A percentile compares a stretch with the other conserved stretches of the same genome.
phyloP scores from a whole-genome alignment of 2,797 vertebrate species.

The Philypnodon macrostomus region DNA sequence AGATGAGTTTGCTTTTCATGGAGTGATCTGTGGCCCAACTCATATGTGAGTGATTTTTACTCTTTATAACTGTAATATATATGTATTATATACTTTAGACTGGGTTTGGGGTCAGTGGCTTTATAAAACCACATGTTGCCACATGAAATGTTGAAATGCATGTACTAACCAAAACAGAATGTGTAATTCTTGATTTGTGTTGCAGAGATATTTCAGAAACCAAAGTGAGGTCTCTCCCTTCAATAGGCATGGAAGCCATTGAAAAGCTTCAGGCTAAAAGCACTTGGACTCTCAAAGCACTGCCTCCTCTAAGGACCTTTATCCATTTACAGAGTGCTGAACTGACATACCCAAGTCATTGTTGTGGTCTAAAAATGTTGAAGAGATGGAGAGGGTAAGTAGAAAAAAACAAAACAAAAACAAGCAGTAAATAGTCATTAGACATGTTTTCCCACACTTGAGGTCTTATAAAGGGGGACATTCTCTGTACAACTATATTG shows the following conservation, averaged over 20 bases:
- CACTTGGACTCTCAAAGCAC: slow-evolving; percentile 83
- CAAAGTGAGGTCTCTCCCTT: slow-evolving; percentile 77
- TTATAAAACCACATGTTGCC: no score
- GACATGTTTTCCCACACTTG: slow-evolving; percentile 17
- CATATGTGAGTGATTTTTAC: slow-evolving; percentile 83
- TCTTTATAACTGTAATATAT: no score
- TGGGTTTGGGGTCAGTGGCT: no score
- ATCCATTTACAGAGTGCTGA: slow-evolving; percentile 81
- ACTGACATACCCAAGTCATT: slow-evolving; percentile 88
- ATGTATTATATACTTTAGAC: no score
- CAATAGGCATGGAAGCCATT: slow-evolving; percentile 80
- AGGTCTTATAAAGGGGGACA: neutral
- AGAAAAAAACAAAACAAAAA: slow-evolving; percentile 14
- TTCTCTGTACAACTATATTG: no score
- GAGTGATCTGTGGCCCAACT: slow-evolving; percentile 81
- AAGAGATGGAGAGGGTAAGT: slow-evolving; percentile 83
- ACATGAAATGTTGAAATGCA: no score
- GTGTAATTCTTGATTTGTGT: slow-evolving; percentile 14
- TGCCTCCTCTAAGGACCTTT: slow-evolving; percentile 81
- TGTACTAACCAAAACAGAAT: no score
- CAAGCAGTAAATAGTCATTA: neutral
- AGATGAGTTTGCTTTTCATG: slow-evolving; percentile 82
- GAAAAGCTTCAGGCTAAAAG: slow-evolving; percentile 81
- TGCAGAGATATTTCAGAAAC: slow-evolving; percentile 85
- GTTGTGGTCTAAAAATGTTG: slow-evolving; percentile 86